These are phyloP conservation scores for Tyrannus savana DNA, from an alignment of 2,113 vertebrate genomes.

Conservation along the genomic window DNA sequence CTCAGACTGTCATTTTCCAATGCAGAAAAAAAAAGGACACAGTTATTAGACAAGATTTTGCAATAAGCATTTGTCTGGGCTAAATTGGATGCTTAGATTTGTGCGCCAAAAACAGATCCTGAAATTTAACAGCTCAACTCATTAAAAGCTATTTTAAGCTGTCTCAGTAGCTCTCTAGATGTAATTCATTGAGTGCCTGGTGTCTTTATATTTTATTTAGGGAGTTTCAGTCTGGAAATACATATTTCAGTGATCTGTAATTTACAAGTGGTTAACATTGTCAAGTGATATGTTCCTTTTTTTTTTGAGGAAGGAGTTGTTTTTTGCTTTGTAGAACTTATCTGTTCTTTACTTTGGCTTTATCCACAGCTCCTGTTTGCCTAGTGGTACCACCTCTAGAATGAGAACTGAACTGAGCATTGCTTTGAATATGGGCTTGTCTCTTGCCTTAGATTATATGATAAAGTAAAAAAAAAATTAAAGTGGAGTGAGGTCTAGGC, in stretches of 20 bases:
- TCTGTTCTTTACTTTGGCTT: not conserved
- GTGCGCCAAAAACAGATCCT: not conserved
- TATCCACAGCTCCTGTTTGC: not conserved
- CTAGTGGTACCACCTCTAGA: not conserved
- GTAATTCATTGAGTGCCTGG: not conserved
- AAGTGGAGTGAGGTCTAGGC: not conserved
- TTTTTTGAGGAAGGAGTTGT: not conserved
- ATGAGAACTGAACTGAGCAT: not conserved
- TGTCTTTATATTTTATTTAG: not conserved
- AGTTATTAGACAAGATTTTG: not conserved
- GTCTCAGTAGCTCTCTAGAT: not conserved
- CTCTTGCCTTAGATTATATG: not conserved
- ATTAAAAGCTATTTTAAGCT: not conserved
- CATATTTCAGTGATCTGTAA: not conserved
- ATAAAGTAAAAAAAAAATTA: not conserved
- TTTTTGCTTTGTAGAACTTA: not conserved
- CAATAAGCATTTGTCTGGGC: not conserved
- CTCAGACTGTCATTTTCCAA: not conserved
- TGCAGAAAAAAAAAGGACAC: not conserved
- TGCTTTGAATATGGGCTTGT: not conserved
- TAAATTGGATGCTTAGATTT: not conserved
- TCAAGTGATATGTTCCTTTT: not conserved
- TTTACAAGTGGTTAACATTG: not conserved
- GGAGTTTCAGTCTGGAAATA: not conserved
- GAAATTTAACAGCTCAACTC: not conserved